These are phyloP conservation scores for Merops nubicus DNA, from an alignment of 2,113 vertebrate genomes.

Conservation along the genomic window DNA sequence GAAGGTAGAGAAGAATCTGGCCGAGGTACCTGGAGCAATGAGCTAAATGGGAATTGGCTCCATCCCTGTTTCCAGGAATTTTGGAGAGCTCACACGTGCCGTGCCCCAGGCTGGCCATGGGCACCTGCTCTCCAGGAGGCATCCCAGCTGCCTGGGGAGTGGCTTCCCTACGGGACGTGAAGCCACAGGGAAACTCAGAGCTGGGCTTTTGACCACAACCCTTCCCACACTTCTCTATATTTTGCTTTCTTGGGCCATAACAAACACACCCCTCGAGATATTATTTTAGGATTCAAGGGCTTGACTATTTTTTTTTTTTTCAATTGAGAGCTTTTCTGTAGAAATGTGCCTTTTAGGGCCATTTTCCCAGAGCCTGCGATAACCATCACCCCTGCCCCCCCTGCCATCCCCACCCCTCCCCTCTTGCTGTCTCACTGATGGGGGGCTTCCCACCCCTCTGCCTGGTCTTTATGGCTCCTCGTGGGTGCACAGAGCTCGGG, in stretches of 20 bases:
- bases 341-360: background rate
- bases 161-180: rapidly evolving
- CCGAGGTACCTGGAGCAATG: background rate
- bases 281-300: background rate
- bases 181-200: background rate
- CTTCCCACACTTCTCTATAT: background rate
- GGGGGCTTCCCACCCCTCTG: background rate
- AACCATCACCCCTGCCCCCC: background rate
- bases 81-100: rapidly evolving
- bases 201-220: background rate
- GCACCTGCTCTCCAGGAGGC: background rate
- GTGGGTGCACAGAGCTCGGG: rapidly evolving
- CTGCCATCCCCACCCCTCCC: background rate
- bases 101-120: background rate
- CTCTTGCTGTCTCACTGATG: background rate
- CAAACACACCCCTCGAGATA: rapidly evolving
- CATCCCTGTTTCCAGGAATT: background rate
- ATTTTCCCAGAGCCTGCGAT: background rate
- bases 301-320: background rate
- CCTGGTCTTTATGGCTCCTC: background rate
- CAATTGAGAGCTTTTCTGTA: too few relatives aligned
- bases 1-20: background rate
- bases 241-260: background rate
- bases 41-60: background rate
- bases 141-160: background rate